Percentiles rank a stretch among this genome's conserved stretches.
phyloP scores from a whole-genome alignment of 2,113 vertebrate species.

The Cepphus grylle region DNA sequence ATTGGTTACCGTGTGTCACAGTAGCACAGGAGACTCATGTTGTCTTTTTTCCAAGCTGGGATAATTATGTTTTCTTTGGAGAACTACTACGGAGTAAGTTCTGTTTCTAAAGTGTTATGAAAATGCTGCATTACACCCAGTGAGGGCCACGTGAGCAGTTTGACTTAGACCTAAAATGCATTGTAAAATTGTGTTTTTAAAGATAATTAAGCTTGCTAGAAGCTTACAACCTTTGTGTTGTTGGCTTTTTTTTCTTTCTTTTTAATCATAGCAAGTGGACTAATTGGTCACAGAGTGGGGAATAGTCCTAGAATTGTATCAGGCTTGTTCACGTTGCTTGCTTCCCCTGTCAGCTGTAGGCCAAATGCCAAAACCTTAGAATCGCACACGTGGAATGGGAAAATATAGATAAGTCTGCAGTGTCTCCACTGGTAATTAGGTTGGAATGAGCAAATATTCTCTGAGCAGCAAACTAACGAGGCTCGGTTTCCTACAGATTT shows the following conservation, averaged over 20 bases:
- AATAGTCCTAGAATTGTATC: neutral
- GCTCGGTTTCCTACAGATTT: neutral
- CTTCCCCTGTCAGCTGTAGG: neutral
- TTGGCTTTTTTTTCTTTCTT: neutral
- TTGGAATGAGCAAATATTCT: constrained; percentile 13
- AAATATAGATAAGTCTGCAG: neutral
- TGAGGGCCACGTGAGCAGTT: neutral
- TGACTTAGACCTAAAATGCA: neutral
- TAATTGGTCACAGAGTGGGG: neutral
- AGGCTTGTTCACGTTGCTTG: neutral
- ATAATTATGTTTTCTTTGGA: neutral
- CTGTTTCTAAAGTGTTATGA: neutral
- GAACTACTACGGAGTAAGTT: neutral
- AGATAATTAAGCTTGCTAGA: neutral
- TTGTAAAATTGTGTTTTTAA: neutral
- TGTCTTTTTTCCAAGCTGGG: neutral
- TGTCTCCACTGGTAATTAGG: neutral
- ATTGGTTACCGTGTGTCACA: neutral
- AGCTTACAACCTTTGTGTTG: neutral
- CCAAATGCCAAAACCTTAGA: neutral
- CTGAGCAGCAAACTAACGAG: neutral
- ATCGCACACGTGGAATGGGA: neutral
- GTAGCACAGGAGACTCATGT: neutral
- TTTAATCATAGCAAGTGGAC: neutral
- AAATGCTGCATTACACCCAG: neutral